A percentile compares a stretch with the other conserved stretches of the same genome.
Evolutionary conservation across 2,797 vertebrate genomes (phyloP).

Genomic region (Smutsia gigantea): DNA sequence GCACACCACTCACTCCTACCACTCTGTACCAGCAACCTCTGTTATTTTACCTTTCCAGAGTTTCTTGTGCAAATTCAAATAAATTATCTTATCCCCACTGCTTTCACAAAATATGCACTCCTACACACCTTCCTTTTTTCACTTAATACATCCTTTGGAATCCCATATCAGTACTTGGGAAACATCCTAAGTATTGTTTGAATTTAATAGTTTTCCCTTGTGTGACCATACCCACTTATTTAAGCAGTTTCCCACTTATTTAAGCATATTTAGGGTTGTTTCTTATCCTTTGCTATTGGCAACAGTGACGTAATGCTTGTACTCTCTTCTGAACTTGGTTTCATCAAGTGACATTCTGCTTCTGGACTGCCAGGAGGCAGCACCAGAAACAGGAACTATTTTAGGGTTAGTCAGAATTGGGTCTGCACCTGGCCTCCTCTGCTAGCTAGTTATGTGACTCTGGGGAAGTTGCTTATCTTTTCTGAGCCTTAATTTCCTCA

Average conservation of each 20-base stretch:
- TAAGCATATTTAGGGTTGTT: not conserved
- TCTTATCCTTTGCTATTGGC: not conserved
- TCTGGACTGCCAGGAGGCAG: not conserved
- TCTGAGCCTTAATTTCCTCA: constrained; percentile 16
- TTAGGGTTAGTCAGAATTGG: not conserved
- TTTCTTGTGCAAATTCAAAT: constrained; percentile 7
- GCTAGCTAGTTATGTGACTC: not conserved
- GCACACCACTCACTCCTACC: not conserved
- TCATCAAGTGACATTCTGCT: not conserved
- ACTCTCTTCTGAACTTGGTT: not conserved
- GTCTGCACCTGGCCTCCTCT: not conserved
- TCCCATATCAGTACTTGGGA: not conserved
- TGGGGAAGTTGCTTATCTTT: not conserved
- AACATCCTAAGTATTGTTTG: not conserved
- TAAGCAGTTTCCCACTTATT: not conserved
- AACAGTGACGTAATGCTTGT: not conserved
- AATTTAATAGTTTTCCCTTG: not conserved
- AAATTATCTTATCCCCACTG: not conserved
- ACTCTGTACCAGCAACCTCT: not conserved
- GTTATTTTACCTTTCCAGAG: not conserved
- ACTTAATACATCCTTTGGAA: not conserved
- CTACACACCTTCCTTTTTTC: not conserved
- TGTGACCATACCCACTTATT: not conserved
- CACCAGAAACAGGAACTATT: not conserved
- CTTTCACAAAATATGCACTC: constrained; percentile 19